Base-by-base conservation (phyloP, 2,888 invertebrate species). In the Euplexia lucipara region DNA sequence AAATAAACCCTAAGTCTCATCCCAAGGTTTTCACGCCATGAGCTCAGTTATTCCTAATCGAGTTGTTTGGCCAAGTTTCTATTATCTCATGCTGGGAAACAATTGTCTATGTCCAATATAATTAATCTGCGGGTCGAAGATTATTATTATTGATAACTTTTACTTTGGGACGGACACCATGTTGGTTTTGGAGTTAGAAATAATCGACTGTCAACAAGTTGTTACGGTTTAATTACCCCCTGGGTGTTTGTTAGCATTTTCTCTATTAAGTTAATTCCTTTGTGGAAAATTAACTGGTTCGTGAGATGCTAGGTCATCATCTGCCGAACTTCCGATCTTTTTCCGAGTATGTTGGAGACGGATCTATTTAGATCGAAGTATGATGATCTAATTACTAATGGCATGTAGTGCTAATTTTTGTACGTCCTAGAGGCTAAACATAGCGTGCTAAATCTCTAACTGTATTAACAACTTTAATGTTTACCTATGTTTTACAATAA, bases 51-150 rank as follows among this genome's bases (percentile, higher is more conserved):
- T 22, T 54, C 7, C n/a, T 60, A 51, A 73, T 56, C 2, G 16
- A 39, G 9, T 51, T 73, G 68, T 73, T 71, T 67, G 51, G n/a
- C 1, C 34, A 60, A 68, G 14, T 8, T 30, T 30, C 20, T 32
- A 22, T 51, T 39, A 71, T 53, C 68, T 18, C 71, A 49, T 10
- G 68, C 71, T 51, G 71, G 0, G 74, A 26, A 14, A n/a, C 61
- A 60, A 73, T 71, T 48, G 54, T 12, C 44, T 3, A 14, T 37
- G n/a, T 16, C 22, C 49, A 56, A 71, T 71, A 67, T 47, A 73
- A 71, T 71, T 73, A 68, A 73, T 73, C 59, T 65, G 47, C 34
- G 49, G 67, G 18, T 3, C 34, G 54, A 16, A 18, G 35, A 60
- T 60, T 49, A 60, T 51, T 59, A 35, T 22, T 41, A 56, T 52